Evolutionary conservation across 2,113 vertebrate genomes (phyloP).

Genomic region (Saguinus midas): DNA sequence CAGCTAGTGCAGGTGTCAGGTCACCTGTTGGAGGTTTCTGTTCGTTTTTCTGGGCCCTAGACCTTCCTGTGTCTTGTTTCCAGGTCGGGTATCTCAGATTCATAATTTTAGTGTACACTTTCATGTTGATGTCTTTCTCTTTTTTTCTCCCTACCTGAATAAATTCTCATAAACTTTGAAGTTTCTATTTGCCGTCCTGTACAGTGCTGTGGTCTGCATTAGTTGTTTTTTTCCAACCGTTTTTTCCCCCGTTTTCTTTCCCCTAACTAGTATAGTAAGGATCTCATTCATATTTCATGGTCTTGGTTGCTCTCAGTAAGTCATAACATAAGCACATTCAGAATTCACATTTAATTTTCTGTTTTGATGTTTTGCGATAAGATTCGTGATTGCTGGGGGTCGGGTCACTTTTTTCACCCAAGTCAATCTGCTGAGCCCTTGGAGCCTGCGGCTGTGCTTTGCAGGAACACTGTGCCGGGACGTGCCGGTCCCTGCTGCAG

Average conservation of each 20-base stretch:
- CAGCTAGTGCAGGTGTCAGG: rapidly evolving
- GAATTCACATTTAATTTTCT: not conserved
- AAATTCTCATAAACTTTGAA: not conserved
- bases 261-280: not conserved
- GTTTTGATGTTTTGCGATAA: not conserved
- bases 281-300: not conserved
- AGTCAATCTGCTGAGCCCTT: not conserved
- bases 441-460: not conserved
- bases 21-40: not conserved
- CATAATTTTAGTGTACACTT: not conserved
- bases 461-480: not conserved
- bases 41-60: not conserved
- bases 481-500: not conserved
- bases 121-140: not conserved
- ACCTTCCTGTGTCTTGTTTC: not conserved
- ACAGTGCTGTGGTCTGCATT: not conserved
- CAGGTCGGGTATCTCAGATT: not conserved
- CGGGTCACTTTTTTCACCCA: not conserved
- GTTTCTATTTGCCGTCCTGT: not conserved
- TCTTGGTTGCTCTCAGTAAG: not conserved
- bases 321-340: not conserved
- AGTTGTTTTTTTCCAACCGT: not conserved
- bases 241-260: not conserved
- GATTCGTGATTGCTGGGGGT: rapidly evolving
- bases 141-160: not conserved